phyloP scores from a whole-genome alignment of 2,888 invertebrate species.

The Drosophila niveifrons region DNA sequence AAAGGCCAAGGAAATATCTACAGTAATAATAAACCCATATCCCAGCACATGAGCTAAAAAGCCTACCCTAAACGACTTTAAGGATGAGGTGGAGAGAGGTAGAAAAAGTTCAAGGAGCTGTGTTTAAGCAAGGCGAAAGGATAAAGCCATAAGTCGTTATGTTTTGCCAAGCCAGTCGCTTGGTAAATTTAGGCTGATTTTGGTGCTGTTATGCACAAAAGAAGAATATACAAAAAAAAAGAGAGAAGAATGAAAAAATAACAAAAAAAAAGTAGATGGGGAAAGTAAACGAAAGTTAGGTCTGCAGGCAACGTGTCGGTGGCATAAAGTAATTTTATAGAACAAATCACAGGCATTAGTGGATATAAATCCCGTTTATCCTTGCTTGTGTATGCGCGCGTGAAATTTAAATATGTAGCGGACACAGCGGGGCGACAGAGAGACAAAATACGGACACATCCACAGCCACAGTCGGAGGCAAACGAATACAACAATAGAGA shows the following conservation, averaged over 20 bases:
- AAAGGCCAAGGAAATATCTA: constrained; percentile 48
- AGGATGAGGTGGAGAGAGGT: not conserved
- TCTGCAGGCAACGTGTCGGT: constrained; percentile 61
- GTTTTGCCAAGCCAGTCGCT: constrained; percentile 47
- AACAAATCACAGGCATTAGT: constrained; percentile 81
- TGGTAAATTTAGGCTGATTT: constrained; percentile 55
- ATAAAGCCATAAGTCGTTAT: constrained; percentile 68
- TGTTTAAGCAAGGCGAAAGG: constrained; percentile 58
- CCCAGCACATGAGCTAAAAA: constrained; percentile 2
- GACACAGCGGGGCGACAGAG: constrained; percentile 33
- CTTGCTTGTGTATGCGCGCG: constrained; percentile 77
- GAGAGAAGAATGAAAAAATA: not conserved
- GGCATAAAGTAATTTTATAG: constrained; percentile 81
- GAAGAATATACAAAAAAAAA: too few species aligned
- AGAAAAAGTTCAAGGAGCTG: constrained; percentile 46
- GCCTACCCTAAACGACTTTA: constrained; percentile 33
- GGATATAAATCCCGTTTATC: constrained; percentile 80
- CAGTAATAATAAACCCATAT: not conserved
- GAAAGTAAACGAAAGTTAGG: constrained; percentile 30
- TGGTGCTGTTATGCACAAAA: constrained; percentile 6
- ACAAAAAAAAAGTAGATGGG: not conserved
- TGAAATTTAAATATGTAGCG: constrained; percentile 75
- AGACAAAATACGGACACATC: constrained; percentile 5
- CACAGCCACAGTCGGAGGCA: constrained; percentile 1
- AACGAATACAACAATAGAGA: constrained; percentile 55